A percentile compares a stretch with the other conserved stretches of the same genome.
Conservation (phyloP, 2,888 invertebrate species). For the Dynastes maya region DNA sequence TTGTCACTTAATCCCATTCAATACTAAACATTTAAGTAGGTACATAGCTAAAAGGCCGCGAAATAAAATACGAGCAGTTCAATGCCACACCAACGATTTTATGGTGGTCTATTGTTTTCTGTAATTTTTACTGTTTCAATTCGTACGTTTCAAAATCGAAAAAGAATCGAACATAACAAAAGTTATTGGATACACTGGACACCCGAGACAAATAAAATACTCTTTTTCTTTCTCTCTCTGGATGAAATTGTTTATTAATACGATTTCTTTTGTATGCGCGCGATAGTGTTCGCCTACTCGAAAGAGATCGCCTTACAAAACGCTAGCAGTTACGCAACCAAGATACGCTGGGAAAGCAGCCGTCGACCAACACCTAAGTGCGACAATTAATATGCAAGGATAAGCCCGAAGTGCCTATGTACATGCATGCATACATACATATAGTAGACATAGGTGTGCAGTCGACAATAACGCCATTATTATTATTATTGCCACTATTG, state of each 20-base stretch:
- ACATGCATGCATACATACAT: background rate
- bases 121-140: constrained; percentile 1
- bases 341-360: constrained; percentile 45
- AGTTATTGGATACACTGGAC: constrained; percentile 14
- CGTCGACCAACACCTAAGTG: constrained; percentile 44
- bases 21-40: too few species aligned
- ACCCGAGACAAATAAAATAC: constrained; percentile 34
- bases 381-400: constrained; percentile 48
- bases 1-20: too few species aligned
- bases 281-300: constrained; percentile 35
- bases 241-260: constrained; percentile 42
- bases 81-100: background rate
- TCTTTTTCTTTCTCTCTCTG: background rate
- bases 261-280: constrained; percentile 36
- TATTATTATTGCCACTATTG: constrained; percentile 38
- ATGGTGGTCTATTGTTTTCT: background rate
- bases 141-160: constrained; percentile 4
- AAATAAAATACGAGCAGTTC: background rate
- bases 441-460: constrained; percentile 34
- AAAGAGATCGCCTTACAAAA: constrained; percentile 43
- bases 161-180: constrained; percentile 25
- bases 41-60: too few species aligned
- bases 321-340: constrained; percentile 44
- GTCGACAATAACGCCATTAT: constrained; percentile 41
- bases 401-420: constrained; percentile 34